phyloP scores from a whole-genome alignment of 2,113 vertebrate genomes.

The Rhinolophus ferrumequinum region DNA sequence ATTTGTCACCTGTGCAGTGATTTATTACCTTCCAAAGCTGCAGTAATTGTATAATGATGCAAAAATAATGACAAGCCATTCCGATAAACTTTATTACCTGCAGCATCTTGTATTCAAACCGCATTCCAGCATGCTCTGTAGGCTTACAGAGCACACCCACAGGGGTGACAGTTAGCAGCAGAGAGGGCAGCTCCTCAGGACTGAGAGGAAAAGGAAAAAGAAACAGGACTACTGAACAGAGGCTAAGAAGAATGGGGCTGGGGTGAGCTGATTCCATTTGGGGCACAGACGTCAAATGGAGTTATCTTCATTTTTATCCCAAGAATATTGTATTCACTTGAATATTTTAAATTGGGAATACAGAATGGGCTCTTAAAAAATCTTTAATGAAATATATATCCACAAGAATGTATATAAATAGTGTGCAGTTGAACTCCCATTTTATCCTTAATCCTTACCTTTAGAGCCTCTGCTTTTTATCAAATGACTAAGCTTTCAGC shows the following conservation, averaged over 20 bases:
- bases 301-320: not conserved
- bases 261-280: constrained; percentile 1
- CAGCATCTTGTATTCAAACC: constrained; percentile 64
- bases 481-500: not conserved
- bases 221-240: not conserved
- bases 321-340: not conserved
- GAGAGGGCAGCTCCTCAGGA: not conserved
- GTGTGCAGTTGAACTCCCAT: not conserved
- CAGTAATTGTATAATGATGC: constrained; percentile 77
- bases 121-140: not conserved
- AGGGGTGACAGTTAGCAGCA: not conserved
- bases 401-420: not conserved
- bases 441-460: not conserved
- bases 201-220: not conserved
- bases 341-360: constrained; percentile 24
- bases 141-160: not conserved
- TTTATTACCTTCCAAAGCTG: constrained; percentile 76
- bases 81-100: constrained; percentile 75
- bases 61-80: constrained; percentile 78
- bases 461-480: not conserved
- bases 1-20: constrained; percentile 73
- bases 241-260: not conserved
- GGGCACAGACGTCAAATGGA: not conserved
- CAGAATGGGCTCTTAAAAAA: constrained; percentile 9
- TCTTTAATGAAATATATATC: constrained; percentile 31